Conservation (phyloP, 2,113 vertebrate species). For the Melierax canorus region DNA sequence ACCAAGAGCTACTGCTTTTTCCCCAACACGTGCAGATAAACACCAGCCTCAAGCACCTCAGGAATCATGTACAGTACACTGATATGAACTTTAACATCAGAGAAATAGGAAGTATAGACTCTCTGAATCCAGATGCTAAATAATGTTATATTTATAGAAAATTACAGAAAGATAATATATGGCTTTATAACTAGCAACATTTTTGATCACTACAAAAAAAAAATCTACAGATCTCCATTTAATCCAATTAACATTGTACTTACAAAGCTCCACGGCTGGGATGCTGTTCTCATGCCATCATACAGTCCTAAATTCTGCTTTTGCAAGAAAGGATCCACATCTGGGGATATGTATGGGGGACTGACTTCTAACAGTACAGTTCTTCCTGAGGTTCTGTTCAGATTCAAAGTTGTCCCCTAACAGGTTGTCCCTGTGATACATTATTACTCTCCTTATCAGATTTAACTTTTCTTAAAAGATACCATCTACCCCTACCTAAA, state of each 20-base stretch:
- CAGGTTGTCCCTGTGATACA: not conserved
- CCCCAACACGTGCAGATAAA: not conserved
- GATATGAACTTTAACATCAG: not conserved
- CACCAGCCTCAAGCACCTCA: not conserved
- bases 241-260: not conserved
- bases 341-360: too few species aligned
- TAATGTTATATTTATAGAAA: not conserved
- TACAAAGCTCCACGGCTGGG: not conserved
- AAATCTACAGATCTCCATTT: not conserved
- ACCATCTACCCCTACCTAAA: not conserved
- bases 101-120: not conserved
- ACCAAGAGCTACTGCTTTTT: not conserved
- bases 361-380: not conserved
- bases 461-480: not conserved
- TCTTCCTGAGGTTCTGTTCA: not conserved
- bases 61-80: not conserved
- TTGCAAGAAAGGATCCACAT: not conserved
- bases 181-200: not conserved
- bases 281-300: not conserved
- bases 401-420: not conserved
- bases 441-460: not conserved
- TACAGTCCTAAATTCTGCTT: not conserved
- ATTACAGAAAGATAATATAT: not conserved
- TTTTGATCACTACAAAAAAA: not conserved
- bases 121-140: not conserved